phyloP scores from a whole-genome alignment of 2,888 invertebrate species.

The Hymenopus coronatus region DNA sequence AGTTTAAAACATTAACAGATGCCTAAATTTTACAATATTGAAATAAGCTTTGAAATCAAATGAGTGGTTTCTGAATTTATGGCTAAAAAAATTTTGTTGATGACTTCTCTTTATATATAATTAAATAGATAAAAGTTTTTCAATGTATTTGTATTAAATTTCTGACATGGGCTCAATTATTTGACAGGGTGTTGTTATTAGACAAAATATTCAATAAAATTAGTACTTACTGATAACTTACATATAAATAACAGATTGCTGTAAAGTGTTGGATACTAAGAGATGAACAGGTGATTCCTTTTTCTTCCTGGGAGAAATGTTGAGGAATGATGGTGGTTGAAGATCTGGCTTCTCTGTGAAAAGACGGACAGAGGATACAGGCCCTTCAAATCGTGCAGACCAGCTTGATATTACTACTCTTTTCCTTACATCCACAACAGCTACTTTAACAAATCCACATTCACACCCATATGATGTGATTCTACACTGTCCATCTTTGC shows the following conservation, averaged over 20 bases:
- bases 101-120: too few relatives aligned
- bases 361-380: conserved; percentile 55
- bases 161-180: too few relatives aligned
- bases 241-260: conserved; percentile 59
- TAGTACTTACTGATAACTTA: conserved; percentile 41
- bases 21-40: too few relatives aligned
- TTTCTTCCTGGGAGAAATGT: conserved; percentile 18
- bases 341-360: conserved; percentile 43
- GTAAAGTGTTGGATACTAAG: conserved; percentile 55
- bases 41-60: too few relatives aligned
- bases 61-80: too few relatives aligned
- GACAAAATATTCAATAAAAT: too few relatives aligned
- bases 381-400: conserved; percentile 54
- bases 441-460: conserved; percentile 58
- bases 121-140: too few relatives aligned
- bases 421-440: conserved; percentile 50
- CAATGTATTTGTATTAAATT: too few relatives aligned
- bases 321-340: conserved; percentile 37
- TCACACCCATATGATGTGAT: conserved; percentile 60
- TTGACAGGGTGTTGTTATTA: too few relatives aligned
- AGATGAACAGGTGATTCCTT: conserved; percentile 50
- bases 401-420: conserved; percentile 51
- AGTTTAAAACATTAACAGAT: too few relatives aligned
- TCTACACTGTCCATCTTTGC: conserved; percentile 39
- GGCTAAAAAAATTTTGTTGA: too few relatives aligned